Conservation (phyloP, 2,113 vertebrate species). For the Boleophthalmus pectinirostris region DNA sequence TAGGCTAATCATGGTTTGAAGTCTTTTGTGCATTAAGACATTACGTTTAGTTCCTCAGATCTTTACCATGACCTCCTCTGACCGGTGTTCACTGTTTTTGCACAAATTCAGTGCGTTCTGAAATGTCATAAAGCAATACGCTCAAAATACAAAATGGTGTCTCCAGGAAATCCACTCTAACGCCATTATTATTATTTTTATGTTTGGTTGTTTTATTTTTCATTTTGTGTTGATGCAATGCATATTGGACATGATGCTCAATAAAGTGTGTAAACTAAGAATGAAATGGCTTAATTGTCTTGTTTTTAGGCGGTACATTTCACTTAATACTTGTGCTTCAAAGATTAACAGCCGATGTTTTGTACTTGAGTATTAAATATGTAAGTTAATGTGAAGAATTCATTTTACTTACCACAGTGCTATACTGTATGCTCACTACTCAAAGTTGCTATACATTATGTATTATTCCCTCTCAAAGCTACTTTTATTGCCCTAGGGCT, state of each 20-base stretch:
- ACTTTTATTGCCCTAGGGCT: too few relatives aligned
- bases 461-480: too few relatives aligned
- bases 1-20: constrained; percentile 57
- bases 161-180: constrained; percentile 67
- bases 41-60: constrained; percentile 63
- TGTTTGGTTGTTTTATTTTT: constrained; percentile 18
- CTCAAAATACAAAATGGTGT: constrained; percentile 63
- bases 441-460: too few relatives aligned
- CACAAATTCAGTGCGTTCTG: constrained; percentile 71
- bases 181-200: constrained; percentile 45
- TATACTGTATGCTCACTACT: too few relatives aligned
- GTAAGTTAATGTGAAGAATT: too few relatives aligned
- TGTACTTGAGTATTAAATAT: too few relatives aligned
- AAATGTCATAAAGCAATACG: constrained; percentile 78
- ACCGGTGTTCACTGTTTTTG: constrained; percentile 80
- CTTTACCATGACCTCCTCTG: constrained; percentile 71
- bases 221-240: constrained; percentile 75
- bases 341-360: too few relatives aligned
- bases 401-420: too few relatives aligned
- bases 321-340: too few relatives aligned
- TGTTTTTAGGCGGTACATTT: background rate
- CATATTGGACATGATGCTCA: constrained; percentile 76
- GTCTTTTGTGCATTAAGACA: constrained; percentile 61
- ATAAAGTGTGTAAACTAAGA: constrained; percentile 76
- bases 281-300: background rate